Evolutionary conservation across 2,888 invertebrate genomes (phyloP).

Genomic region (Deilephila porcellus): DNA sequence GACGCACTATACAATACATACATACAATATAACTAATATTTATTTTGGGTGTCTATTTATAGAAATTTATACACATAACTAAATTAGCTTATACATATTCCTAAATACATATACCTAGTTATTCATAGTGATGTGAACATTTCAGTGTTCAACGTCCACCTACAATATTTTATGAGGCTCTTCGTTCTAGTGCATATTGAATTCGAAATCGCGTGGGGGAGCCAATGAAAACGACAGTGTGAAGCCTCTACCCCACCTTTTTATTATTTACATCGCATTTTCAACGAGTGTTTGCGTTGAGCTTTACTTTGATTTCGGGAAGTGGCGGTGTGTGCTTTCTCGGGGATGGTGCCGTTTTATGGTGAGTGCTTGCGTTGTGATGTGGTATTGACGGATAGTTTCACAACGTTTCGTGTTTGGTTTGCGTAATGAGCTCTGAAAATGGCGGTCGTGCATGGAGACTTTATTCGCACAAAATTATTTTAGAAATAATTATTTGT

Average conservation of each 20-base stretch:
- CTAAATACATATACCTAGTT: not conserved
- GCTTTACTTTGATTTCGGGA: conserved; percentile 82
- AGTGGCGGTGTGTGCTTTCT: conserved; percentile 77
- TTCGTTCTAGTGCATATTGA: conserved; percentile 78
- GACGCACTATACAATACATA: too few species aligned
- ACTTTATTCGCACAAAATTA: too few species aligned
- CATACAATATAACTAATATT: too few species aligned
- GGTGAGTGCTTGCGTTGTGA: conserved; percentile 67
- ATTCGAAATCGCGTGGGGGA: conserved; percentile 77
- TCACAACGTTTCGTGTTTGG: not conserved
- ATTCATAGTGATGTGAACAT: not conserved
- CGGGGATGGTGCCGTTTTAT: conserved; percentile 55
- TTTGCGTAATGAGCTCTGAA: not conserved
- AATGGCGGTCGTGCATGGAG: too few species aligned
- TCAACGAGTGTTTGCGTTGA: conserved; percentile 82
- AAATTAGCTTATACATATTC: not conserved
- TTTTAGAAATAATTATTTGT: too few species aligned
- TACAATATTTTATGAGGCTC: conserved; percentile 24
- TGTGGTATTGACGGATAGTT: conserved; percentile 48
- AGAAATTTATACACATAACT: too few species aligned
- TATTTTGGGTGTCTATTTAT: too few species aligned
- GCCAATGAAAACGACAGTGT: conserved; percentile 72
- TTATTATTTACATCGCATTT: conserved; percentile 84
- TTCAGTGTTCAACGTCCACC: conserved; percentile 8
- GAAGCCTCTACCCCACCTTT: conserved; percentile 68